Base-by-base conservation (phyloP, 2,888 invertebrate genomes). In the Andrena dorsata region DNA sequence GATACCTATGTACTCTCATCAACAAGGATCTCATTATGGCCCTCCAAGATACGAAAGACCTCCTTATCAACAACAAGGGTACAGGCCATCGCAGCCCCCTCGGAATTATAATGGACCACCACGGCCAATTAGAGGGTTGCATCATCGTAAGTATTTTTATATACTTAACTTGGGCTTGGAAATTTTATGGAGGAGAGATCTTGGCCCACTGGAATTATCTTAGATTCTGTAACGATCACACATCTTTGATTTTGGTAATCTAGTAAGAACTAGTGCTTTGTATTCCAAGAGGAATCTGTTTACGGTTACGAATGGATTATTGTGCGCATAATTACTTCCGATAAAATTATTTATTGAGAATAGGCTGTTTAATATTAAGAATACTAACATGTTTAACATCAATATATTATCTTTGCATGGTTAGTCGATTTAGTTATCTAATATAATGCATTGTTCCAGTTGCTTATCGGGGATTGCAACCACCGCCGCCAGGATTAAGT, bases 401-500 rank as follows among this genome's bases (percentile, higher is more conserved):
- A 41, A 28, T 1, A n/a, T 10, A 28, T 58, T 10, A 23, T n/a
- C 1, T 32, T 23, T 13, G 4, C n/a, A 49, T 16, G 32, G 1
- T 56, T 13, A 51, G n/a, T n/a, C 16, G 16, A 58, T 10, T 32
- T 53, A 61, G 20, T 68, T 64, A 28, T 16, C 30, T 56, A 53
- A 26, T 41, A 35, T 0, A 20, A 30, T 30, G 66, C 47, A 68
- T 63, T 72, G 68, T 94, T 93, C 81, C 61, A 92, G 92, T 91
- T 76, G 92, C 92, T 47, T 94, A 93, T 80, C 91, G 94, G 86
- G 93, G 93, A 41, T 87, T 93, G 89, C 96, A 96, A 89, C 96
- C 95, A 30, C 95, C 95, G 16, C 95, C 96, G 65, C 95, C 95
- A 35, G 95, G 95, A 66, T 94, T 96, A 85, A 95, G 95, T 68